Conservation (phyloP, 35 echinoderm and acorn worm genomes). For the Patiria miniata region DNA sequence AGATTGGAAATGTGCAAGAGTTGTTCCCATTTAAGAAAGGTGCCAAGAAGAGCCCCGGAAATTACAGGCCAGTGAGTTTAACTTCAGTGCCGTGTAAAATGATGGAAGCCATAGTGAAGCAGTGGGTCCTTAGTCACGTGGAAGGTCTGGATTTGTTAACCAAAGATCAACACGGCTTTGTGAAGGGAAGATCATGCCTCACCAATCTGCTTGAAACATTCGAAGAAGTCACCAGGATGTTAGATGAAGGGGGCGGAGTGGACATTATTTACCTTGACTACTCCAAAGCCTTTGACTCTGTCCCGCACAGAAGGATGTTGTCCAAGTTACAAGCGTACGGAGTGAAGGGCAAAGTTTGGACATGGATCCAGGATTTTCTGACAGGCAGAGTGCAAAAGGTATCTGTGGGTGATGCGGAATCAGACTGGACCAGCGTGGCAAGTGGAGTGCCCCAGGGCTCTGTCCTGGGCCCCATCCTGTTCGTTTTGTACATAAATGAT, state of each 20-base stretch:
- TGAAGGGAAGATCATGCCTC: constrained; percentile 31
- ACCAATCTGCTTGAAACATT: no score
- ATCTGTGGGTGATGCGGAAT: neutral
- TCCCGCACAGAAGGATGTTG: constrained; percentile 1
- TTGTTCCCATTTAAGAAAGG: constrained; percentile 36
- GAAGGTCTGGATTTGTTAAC: constrained; percentile 17
- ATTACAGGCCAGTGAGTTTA: constrained; percentile 66
- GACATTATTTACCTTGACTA: constrained; percentile 25
- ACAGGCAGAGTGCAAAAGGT: constrained; percentile 14
- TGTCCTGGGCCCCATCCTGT: constrained; percentile 28
- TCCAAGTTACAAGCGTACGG: neutral
- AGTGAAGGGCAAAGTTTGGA: neutral
- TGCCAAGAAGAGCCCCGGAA: neutral
- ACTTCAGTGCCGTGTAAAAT: constrained; percentile 46
- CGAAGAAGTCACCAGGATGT: neutral
- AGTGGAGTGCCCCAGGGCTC: constrained; percentile 58
- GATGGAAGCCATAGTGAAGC: constrained; percentile 20
- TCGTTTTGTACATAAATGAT: constrained; percentile 34
- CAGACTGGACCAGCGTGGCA: constrained; percentile 1
- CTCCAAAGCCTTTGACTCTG: constrained; percentile 33
- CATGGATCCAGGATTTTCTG: constrained; percentile 11
- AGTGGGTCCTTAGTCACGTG: neutral
- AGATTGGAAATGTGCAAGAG: constrained; percentile 30
- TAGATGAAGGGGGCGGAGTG: constrained; percentile 16
- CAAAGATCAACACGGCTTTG: constrained; percentile 40